Base-by-base conservation (phyloP, 2,797 vertebrate species). In the Gephyroberyx darwinii region DNA sequence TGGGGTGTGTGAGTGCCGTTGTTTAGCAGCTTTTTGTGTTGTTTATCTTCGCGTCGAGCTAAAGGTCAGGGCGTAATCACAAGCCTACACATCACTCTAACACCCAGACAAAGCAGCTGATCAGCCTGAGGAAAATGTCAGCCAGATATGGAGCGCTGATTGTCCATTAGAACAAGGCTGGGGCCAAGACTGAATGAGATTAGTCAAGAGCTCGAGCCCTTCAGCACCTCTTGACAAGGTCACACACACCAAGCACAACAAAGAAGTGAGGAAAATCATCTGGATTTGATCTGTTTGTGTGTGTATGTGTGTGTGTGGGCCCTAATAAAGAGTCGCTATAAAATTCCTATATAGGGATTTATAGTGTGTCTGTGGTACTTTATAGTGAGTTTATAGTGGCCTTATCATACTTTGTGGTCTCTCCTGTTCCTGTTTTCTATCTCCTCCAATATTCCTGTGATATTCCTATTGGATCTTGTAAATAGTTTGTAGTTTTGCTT, bases 11-110 rank as follows among this genome's bases (percentile, higher is more conserved):
- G 8, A 2, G 6, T 56, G 39, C 65, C 70, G 66, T 74, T 74
- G 84, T 84, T 86, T 66, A 67, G 45, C 58, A 10, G 64, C 43
- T 80, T 84, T 82, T 79, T 79, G 53, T 69, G 76, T 71, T 89
- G 88, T 91, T 92, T 89, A 84, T 87, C 64, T 77, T 54, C 0
- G 35, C 80, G 83, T 84, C 35, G 71, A 75, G 62, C 82, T 67
- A 91, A 93, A 94, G 92, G 92, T 92, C 91, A 90, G 59, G 65
- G 68, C 53, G 43, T 90, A 92, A 92, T 93, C 90, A 91, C 54
- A 81, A 83, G 86, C 83, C 82, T 78, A 81, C 87, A 88, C 88
- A 91, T 91, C 85, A 82, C 75, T 89, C 70, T 78, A 43, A 74
- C 82, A 74, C 78, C 72, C 35, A 82, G 84, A 89, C 77, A 88